These are phyloP conservation scores for Caradrina clavipalpis DNA, from an alignment of 2,888 invertebrate genomes.

Conservation along the genomic window DNA sequence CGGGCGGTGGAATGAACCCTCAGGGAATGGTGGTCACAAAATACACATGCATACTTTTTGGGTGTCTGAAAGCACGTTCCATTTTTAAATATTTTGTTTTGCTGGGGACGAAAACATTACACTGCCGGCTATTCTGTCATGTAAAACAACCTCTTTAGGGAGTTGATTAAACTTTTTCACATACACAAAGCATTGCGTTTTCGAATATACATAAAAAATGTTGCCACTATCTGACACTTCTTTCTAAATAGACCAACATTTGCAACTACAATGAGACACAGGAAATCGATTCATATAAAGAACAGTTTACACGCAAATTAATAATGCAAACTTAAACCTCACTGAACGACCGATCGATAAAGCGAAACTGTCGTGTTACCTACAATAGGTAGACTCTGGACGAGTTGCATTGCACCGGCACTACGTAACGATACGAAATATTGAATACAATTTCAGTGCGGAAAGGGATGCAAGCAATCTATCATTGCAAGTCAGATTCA, in stretches of 20 bases:
- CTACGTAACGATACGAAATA: slow-evolving; percentile 15
- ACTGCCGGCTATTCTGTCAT: neutral
- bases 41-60: slow-evolving; percentile 51
- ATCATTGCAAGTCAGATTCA: slow-evolving; percentile 37
- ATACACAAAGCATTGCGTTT: neutral
- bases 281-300: slow-evolving; percentile 24
- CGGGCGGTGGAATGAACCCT: slow-evolving; percentile 36
- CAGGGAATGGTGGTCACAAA: slow-evolving; percentile 39
- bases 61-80: slow-evolving; percentile 44
- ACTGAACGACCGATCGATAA: slow-evolving; percentile 46
- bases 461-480: slow-evolving; percentile 23
- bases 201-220: neutral
- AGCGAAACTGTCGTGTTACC: slow-evolving; percentile 28
- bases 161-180: slow-evolving; percentile 7
- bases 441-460: slow-evolving; percentile 15
- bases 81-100: slow-evolving; percentile 48
- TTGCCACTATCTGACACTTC: neutral
- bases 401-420: slow-evolving; percentile 1
- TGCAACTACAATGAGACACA: too few species aligned
- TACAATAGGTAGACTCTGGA: slow-evolving; percentile 26
- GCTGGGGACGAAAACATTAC: slow-evolving; percentile 1
- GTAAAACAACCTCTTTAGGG: slow-evolving; percentile 10
- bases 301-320: slow-evolving; percentile 34
- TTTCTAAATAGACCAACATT: neutral
- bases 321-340: slow-evolving; percentile 41